Percentiles rank a stretch among this genome's conserved stretches.
Conservation (phyloP, 2,113 vertebrate species). For the Tachuris rubrigastra region DNA sequence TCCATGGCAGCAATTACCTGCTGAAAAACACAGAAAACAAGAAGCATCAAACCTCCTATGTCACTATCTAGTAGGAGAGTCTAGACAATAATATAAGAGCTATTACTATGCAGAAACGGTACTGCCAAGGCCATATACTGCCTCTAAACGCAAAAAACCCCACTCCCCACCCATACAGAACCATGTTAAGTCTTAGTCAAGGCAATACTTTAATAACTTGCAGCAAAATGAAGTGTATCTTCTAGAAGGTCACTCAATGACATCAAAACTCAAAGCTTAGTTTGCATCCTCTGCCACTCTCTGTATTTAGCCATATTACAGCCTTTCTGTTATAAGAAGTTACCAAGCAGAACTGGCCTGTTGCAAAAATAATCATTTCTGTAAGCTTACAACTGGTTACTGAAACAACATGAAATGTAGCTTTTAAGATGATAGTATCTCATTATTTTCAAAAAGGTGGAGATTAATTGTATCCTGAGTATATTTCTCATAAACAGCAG, state of each 20-base stretch:
- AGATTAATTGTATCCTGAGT: background rate
- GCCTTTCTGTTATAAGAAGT: background rate
- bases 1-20: conserved; percentile 99
- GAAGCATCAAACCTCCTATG: conserved; percentile 64
- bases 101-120: conserved; percentile 42
- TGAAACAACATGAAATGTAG: background rate
- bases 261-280: background rate
- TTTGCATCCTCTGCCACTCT: background rate
- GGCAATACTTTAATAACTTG: background rate
- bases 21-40: conserved; percentile 79
- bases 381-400: background rate
- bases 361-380: background rate
- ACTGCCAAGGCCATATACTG: conserved; percentile 23
- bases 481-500: background rate
- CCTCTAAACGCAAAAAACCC: background rate
- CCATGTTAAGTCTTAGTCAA: background rate
- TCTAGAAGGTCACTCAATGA: background rate
- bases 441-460: background rate
- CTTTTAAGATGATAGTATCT: conserved; percentile 23
- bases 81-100: conserved; percentile 51
- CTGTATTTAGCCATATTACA: background rate
- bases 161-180: background rate
- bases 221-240: background rate
- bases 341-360: background rate
- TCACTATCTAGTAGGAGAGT: conserved; percentile 24